Conservation (phyloP, 2,113 vertebrate genomes). For the Campylomormyrus tamandua region DNA sequence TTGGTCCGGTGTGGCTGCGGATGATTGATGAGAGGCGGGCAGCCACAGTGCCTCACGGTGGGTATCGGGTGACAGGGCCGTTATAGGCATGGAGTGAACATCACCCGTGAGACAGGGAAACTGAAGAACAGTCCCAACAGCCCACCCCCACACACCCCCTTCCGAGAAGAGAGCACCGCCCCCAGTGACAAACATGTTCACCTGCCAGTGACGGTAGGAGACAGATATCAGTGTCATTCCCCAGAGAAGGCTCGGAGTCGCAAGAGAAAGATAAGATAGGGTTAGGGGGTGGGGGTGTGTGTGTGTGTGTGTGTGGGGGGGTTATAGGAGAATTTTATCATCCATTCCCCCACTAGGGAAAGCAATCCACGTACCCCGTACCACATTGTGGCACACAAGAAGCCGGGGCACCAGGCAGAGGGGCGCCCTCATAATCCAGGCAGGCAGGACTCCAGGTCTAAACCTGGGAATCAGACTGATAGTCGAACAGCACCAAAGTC, state of each 20-base stretch:
- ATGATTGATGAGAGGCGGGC: not conserved
- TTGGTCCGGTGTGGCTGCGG: not conserved
- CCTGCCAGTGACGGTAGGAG: not conserved
- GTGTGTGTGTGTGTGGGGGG: not conserved
- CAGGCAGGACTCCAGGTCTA: not conserved
- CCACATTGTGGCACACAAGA: not conserved
- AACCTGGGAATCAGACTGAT: not conserved
- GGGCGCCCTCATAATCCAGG: not conserved
- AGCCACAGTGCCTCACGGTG: not conserved
- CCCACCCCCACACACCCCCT: not conserved
- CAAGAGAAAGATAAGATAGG: not conserved
- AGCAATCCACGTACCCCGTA: not conserved
- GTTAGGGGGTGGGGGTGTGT: not conserved
- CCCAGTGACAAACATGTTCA: not conserved
- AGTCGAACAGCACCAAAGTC: not conserved
- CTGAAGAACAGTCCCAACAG: not conserved
- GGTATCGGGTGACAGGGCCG: not conserved
- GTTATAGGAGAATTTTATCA: not conserved
- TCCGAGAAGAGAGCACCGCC: not conserved
- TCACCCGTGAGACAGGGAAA: not conserved
- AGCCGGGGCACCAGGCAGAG: not conserved
- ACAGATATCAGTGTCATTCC: not conserved
- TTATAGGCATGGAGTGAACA: not conserved
- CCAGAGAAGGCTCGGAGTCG: not conserved
- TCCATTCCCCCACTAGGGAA: not conserved